These are phyloP conservation scores for Celastrina argiolus DNA, from an alignment of 2,888 invertebrate species.

Conservation along the genomic window DNA sequence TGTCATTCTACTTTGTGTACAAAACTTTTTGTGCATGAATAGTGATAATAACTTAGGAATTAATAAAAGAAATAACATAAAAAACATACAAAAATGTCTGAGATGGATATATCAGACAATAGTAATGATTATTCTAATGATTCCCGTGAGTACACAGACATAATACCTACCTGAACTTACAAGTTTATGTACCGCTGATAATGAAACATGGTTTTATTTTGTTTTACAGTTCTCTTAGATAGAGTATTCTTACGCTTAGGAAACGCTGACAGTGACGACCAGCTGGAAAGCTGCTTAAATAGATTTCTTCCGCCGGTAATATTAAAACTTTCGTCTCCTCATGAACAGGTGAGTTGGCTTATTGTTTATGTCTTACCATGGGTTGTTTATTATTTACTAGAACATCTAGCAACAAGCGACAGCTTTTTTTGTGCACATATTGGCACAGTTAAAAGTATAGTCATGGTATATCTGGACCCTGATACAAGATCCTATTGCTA, in stretches of 20 bases:
- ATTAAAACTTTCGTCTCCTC: conserved; percentile 91
- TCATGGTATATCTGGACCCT: no score
- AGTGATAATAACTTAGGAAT: conserved; percentile 10
- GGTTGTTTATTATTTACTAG: neutral
- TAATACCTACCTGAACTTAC: neutral
- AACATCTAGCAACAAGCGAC: no score
- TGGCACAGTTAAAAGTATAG: no score
- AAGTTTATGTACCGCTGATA: neutral
- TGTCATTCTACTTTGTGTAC: conserved; percentile 44
- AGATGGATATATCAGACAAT: conserved; percentile 67
- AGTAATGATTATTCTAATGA: conserved; percentile 64
- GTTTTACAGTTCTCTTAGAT: conserved; percentile 86
- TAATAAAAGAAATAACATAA: conserved; percentile 29
- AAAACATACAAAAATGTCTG: conserved; percentile 54
- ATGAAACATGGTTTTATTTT: conserved; percentile 33
- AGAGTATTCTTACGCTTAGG: conserved; percentile 93
- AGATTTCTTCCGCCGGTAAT: conserved; percentile 92
- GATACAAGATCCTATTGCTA: no score
- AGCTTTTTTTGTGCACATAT: no score
- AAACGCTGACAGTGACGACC: conserved; percentile 92
- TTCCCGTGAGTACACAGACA: conserved; percentile 52
- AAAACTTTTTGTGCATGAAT: conserved; percentile 22
- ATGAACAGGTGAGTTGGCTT: conserved; percentile 83
- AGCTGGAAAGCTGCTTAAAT: conserved; percentile 87
- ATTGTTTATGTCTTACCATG: neutral